Conservation (phyloP, 2,797 vertebrate genomes). For the Chanos chanos region DNA sequence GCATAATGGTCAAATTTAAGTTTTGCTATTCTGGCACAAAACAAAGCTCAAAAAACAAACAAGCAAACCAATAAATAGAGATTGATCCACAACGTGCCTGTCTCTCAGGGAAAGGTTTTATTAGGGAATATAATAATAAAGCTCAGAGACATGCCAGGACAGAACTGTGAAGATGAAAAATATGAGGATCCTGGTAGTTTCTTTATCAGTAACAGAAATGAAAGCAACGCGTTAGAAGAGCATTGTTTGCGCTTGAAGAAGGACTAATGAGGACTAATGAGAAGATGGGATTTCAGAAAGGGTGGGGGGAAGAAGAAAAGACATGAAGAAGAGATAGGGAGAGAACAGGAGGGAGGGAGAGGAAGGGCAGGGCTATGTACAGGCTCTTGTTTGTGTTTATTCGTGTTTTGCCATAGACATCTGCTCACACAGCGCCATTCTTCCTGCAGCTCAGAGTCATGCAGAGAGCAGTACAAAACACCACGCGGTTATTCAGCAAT, state of each 20-base stretch:
- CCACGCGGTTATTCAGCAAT: constrained; percentile 58
- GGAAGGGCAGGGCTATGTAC: constrained; percentile 36
- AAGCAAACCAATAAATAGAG: not conserved
- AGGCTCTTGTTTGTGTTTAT: constrained; percentile 59
- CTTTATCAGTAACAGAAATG: too few relatives aligned
- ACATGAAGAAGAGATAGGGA: not conserved
- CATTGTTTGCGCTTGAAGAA: not conserved
- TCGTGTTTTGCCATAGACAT: constrained; percentile 62
- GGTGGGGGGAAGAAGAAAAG: not conserved
- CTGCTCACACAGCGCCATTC: constrained; percentile 64
- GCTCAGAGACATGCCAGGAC: too few relatives aligned
- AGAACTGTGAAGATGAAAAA: too few relatives aligned
- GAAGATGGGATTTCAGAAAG: constrained; percentile 11
- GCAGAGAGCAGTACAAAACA: constrained; percentile 51
- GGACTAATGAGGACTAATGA: constrained; percentile 6
- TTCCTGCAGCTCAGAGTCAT: constrained; percentile 57
- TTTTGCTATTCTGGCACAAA: too few relatives aligned
- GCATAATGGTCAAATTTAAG: too few relatives aligned
- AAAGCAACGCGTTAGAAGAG: not conserved
- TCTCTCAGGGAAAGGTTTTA: too few relatives aligned
- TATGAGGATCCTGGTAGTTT: too few relatives aligned
- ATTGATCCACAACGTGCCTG: too few relatives aligned
- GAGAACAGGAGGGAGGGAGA: not conserved
- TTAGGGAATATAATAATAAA: not conserved
- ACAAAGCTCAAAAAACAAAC: not conserved